Percentiles rank a stretch among this genome's conserved stretches.
Conservation (phyloP, 1,140 invertebrate species). For the Ceratina japonica region DNA sequence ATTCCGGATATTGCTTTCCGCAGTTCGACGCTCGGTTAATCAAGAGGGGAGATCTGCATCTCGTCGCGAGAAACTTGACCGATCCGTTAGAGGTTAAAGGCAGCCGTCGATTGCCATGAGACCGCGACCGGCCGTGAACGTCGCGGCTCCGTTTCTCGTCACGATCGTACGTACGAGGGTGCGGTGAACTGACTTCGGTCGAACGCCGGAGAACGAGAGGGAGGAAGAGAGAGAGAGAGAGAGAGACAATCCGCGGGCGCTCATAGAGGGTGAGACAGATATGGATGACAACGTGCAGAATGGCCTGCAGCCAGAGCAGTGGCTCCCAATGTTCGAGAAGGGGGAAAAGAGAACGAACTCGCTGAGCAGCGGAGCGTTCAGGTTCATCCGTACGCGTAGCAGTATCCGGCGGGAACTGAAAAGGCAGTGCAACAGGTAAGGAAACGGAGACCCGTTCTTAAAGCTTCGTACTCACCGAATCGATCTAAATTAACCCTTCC, state of each 20-base stretch:
- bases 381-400: constrained; percentile 74
- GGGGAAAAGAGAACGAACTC: constrained; percentile 67
- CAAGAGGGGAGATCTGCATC: constrained; percentile 26
- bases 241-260: neutral
- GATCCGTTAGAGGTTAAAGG: constrained; percentile 66
- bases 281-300: constrained; percentile 70
- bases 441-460: neutral
- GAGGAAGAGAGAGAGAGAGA: neutral
- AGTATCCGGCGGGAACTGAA: constrained; percentile 73
- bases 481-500: neutral
- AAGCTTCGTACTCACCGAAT: no score
- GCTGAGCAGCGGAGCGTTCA: constrained; percentile 68
- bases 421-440: constrained; percentile 73
- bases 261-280: constrained; percentile 50
- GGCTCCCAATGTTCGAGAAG: constrained; percentile 67
- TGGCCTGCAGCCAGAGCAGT: constrained; percentile 67
- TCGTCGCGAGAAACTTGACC: constrained; percentile 47
- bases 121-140: constrained; percentile 4
- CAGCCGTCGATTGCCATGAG: constrained; percentile 45
- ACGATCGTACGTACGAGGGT: constrained; percentile 30
- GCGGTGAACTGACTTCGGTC: constrained; percentile 21
- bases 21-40: constrained; percentile 40
- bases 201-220: neutral
- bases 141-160: constrained; percentile 32
- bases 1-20: constrained; percentile 44